phyloP scores from a whole-genome alignment of 2,888 invertebrate genomes.

The Buathra laborator region DNA sequence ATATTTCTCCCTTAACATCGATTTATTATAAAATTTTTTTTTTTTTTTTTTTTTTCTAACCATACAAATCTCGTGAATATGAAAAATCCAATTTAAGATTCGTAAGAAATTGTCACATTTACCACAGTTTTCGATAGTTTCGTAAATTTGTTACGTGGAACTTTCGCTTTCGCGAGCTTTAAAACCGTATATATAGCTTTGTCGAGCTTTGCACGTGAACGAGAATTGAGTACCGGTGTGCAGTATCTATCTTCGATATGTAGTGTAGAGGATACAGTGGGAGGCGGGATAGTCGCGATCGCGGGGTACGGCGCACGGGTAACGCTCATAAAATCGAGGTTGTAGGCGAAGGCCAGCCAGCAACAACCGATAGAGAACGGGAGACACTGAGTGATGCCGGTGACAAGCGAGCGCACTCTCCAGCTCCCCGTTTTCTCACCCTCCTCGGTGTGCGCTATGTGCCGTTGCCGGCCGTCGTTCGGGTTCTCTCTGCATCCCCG shows the following conservation, averaged over 20 bases:
- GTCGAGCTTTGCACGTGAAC: background rate
- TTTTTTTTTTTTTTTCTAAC: too few species aligned
- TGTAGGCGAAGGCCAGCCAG: conserved; percentile 75
- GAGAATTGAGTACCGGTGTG: background rate
- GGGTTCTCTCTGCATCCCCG: conserved; percentile 68
- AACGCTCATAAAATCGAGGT: conserved; percentile 81
- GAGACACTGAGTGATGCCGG: conserved; percentile 81
- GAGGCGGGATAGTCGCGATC: conserved; percentile 49
- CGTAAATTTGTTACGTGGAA: conserved; percentile 12
- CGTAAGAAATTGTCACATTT: too few species aligned
- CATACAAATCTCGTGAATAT: background rate
- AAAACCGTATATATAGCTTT: background rate
- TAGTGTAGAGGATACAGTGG: background rate
- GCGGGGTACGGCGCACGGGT: conserved; percentile 57
- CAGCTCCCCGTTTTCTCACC: conserved; percentile 50
- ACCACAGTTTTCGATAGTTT: background rate
- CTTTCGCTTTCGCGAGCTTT: conserved; percentile 54
- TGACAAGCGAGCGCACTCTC: conserved; percentile 75
- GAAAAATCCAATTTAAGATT: conserved; percentile 7
- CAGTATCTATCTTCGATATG: conserved; percentile 24
- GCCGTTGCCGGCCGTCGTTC: conserved; percentile 46
- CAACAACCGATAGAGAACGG: conserved; percentile 56
- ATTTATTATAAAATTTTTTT: background rate
- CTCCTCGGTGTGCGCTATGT: conserved; percentile 25
- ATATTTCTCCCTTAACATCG: background rate